phyloP scores from a whole-genome alignment of 2,888 invertebrate genomes.

The Ormyrus pomaceus region DNA sequence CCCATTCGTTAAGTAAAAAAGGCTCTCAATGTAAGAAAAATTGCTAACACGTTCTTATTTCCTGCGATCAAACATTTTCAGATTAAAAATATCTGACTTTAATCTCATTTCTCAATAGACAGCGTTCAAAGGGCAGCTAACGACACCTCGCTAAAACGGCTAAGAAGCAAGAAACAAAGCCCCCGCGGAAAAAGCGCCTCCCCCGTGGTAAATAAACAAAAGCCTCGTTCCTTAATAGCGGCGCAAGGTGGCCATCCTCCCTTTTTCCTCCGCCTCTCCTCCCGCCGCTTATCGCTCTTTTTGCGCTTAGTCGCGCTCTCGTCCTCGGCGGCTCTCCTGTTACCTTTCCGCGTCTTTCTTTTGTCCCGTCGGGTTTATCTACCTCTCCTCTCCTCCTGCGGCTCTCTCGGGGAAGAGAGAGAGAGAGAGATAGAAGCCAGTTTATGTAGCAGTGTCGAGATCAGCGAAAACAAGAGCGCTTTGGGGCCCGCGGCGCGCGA shows the following conservation, averaged over 20 bases:
- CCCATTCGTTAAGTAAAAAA: too few relatives aligned
- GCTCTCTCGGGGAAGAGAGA: too few relatives aligned
- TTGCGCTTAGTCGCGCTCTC: slow-evolving; percentile 25
- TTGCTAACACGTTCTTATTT: too few relatives aligned
- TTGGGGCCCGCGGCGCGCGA: not conserved
- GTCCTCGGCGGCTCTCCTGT: slow-evolving; percentile 36
- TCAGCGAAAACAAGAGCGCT: slow-evolving; percentile 48
- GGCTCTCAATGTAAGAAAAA: too few relatives aligned
- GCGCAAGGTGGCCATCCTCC: slow-evolving; percentile 14
- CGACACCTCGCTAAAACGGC: too few relatives aligned
- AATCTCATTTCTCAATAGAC: too few relatives aligned
- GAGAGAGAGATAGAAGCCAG: not conserved
- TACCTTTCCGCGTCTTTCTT: slow-evolving; percentile 29
- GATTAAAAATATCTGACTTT: too few relatives aligned
- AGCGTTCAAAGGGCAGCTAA: too few relatives aligned
- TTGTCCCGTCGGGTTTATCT: slow-evolving; percentile 25
- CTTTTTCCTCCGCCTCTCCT: not conserved
- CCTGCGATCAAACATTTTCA: too few relatives aligned
- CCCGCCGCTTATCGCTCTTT: slow-evolving; percentile 26
- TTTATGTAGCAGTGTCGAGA: slow-evolving; percentile 21
- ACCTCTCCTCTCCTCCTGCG: slow-evolving; percentile 8
- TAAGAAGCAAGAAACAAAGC: too few relatives aligned
- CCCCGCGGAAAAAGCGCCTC: too few relatives aligned
- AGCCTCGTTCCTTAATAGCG: slow-evolving; percentile 34
- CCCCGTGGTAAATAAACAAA: slow-evolving; percentile 34